Evolutionary conservation across 2,113 vertebrate genomes (phyloP).

Genomic region (Heloderma charlesbogerti): DNA sequence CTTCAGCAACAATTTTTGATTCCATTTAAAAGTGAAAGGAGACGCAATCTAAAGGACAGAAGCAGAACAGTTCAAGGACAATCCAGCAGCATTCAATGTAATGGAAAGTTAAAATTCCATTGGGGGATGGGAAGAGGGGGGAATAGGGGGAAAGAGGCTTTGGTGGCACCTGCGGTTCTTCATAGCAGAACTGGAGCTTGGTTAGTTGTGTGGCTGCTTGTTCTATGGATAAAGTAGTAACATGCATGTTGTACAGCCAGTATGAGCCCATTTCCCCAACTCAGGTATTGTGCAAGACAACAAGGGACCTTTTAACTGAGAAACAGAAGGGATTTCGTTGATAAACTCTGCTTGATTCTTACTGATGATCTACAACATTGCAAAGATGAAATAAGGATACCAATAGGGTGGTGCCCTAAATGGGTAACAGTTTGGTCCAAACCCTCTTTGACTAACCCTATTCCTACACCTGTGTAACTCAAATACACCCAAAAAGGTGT

Average conservation of each 20-base stretch:
- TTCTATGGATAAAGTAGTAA: conserved; percentile 62
- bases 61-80: conserved; percentile 73
- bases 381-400: conserved; percentile 59
- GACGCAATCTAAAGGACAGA: conserved; percentile 71
- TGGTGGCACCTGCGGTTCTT: conserved; percentile 60
- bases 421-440: conserved; percentile 19
- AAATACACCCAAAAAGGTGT: conserved; percentile 44
- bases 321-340: conserved; percentile 44
- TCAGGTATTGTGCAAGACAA: conserved; percentile 37
- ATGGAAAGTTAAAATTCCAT: conserved; percentile 73
- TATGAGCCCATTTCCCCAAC: conserved; percentile 50
- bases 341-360: conserved; percentile 61
- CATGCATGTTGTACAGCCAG: conserved; percentile 60
- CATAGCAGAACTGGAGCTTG: conserved; percentile 66
- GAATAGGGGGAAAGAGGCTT: conserved; percentile 38
- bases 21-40: conserved; percentile 78
- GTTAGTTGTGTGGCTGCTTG: conserved; percentile 57
- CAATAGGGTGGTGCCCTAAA: conserved; percentile 46
- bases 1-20: conserved; percentile 79
- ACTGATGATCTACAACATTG: conserved; percentile 19
- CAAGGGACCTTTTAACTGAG: neutral
- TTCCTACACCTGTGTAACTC: conserved; percentile 62
- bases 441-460: conserved; percentile 57
- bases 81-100: conserved; percentile 74
- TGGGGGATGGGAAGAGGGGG: neutral